phyloP scores from a whole-genome alignment of 2,113 vertebrate genomes.

The Zosterops pallidus region DNA sequence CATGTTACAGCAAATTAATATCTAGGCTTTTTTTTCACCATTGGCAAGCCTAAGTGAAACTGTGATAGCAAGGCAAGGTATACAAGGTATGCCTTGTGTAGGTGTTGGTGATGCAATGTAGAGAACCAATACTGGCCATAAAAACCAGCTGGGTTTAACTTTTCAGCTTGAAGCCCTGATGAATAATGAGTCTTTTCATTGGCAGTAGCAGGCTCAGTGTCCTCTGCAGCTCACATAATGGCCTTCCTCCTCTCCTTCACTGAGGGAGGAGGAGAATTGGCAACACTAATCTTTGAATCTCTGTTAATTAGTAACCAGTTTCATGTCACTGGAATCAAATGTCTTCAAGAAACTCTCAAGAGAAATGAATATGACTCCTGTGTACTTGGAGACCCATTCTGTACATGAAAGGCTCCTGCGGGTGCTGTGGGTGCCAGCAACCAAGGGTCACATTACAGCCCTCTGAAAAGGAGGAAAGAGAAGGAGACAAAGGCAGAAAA shows the following conservation, averaged over 20 bases:
- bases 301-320: constrained; percentile 63
- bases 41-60: background rate
- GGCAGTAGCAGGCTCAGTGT: background rate
- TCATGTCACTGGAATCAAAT: background rate
- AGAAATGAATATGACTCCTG: background rate
- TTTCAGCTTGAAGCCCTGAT: background rate
- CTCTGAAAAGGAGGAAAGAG: background rate
- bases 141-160: background rate
- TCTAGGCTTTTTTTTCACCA: background rate
- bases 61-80: background rate
- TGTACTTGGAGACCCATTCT: background rate
- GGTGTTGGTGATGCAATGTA: background rate
- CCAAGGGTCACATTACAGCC: background rate
- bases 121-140: background rate
- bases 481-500: background rate
- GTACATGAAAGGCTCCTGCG: background rate
- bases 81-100: background rate
- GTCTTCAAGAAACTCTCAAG: constrained; percentile 10
- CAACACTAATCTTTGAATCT: constrained; percentile 16
- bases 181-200: background rate
- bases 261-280: background rate
- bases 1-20: background rate
- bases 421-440: background rate
- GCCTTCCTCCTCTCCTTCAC: background rate
- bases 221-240: background rate